Evolutionary conservation across 2,113 vertebrate genomes (phyloP), one percentile per base, ranked within the genome.

Genomic region (Ia io): DNA sequence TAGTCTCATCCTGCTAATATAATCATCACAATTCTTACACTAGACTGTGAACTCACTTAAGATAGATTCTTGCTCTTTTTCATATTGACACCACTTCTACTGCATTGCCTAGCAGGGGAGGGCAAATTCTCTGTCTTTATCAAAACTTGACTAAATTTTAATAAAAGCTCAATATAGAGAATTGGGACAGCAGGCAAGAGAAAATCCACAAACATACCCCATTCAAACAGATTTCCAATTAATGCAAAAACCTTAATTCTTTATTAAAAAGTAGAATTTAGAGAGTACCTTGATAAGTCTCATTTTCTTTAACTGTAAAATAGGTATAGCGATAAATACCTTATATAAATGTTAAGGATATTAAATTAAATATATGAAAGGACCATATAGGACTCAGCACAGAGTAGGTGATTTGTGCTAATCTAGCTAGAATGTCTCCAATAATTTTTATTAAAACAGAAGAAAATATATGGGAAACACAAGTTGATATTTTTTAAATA

Each of bases 71-170:
- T 74, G 12, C 5, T 85, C 42, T 71, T 78, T 93, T 53, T 84
- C 3, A 56, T 53, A 61, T 49, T 13, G 40, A 30, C 70, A 69
- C 4, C n/a, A 92, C 53, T 61, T 86, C 22, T 88, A 42, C 37
- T 59, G 30, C 22, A 92, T 79, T 88, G 88, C 67, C 77, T 94
- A 69, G 10, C 20, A 95, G 11, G 47, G 47, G 47, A 53, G 6
- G 6, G 13, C 37, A 86, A 78, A 87, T 65, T 53, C 4, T 77
- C 32, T 76, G 9, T 40, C 16, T 40, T 88, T 82, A 82, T 13
- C n/a, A 91, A 93, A 93, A 65, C 10, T 85, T 82, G 35, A 69
- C 44, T 91, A 61, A 93, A 86, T 18, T 90, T 59, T 87, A 79
- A 71, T 61, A 56, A 77, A 92, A 84, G 4, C 25, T 67, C 30